Evolutionary conservation across 2,888 invertebrate species (phyloP).

Genomic region (Thymelicus lineola): DNA sequence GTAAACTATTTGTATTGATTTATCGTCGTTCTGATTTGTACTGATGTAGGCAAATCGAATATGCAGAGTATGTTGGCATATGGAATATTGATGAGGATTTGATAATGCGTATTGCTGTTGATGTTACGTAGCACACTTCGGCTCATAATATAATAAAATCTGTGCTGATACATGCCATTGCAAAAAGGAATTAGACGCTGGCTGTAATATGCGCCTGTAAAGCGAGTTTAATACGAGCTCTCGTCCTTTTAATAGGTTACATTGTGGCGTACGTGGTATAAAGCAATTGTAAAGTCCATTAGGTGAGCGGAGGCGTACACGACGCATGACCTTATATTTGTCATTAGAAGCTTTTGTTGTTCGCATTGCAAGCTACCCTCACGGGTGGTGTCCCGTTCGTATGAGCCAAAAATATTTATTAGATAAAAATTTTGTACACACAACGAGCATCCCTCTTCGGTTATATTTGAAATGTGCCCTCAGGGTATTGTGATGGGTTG

Average conservation of each 20-base stretch:
- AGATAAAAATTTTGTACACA: slow-evolving; percentile 67
- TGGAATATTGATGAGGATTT: slow-evolving; percentile 14
- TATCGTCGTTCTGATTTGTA: slow-evolving; percentile 33
- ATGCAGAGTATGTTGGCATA: slow-evolving; percentile 5
- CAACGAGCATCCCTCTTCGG: slow-evolving; percentile 62
- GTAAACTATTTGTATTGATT: slow-evolving; percentile 45
- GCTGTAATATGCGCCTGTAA: slow-evolving; percentile 36
- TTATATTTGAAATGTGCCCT: slow-evolving; percentile 70
- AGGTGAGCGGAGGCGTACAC: slow-evolving; percentile 65
- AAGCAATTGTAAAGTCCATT: slow-evolving; percentile 79
- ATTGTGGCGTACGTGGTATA: slow-evolving; percentile 56
- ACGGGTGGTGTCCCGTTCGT: slow-evolving; percentile 60
- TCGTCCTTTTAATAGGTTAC: slow-evolving; percentile 63
- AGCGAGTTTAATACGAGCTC: slow-evolving; percentile 55
- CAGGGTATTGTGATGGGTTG: slow-evolving; percentile 59
- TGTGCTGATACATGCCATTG: slow-evolving; percentile 10
- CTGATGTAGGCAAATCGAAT: slow-evolving; percentile 18
- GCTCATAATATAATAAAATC: slow-evolving; percentile 15
- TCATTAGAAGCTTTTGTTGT: slow-evolving; percentile 78
- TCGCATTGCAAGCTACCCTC: slow-evolving; percentile 61
- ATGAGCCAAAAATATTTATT: slow-evolving; percentile 72
- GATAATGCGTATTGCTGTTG: not conserved
- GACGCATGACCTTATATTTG: slow-evolving; percentile 68
- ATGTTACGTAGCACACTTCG: not conserved
- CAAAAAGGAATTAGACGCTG: slow-evolving; percentile 7